Conservation (phyloP, 1,140 invertebrate species). For the Pentalonia nigronervosa region DNA sequence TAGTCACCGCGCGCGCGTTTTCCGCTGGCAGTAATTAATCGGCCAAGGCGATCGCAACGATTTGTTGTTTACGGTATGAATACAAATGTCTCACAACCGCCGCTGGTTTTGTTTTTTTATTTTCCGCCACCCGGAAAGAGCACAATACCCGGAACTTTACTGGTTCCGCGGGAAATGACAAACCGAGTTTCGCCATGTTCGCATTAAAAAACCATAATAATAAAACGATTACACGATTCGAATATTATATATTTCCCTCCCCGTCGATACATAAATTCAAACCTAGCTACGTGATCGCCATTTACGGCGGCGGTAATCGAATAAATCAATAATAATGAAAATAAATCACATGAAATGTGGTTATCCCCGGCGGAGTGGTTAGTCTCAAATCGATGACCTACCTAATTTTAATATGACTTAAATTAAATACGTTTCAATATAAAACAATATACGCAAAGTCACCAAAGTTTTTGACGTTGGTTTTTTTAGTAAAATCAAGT, state of each 20-base stretch:
- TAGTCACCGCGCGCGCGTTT: not conserved
- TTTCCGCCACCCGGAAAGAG: not conserved
- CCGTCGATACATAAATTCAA: not conserved
- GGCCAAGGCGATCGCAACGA: not conserved
- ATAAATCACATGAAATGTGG: slow-evolving; percentile 5
- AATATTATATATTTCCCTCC: not conserved
- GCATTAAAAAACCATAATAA: slow-evolving; percentile 24
- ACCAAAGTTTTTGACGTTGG: not conserved
- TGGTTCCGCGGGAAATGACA: not conserved
- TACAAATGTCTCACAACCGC: slow-evolving; percentile 26
- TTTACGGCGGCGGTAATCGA: not conserved
- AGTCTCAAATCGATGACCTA: not conserved
- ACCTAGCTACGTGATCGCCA: not conserved
- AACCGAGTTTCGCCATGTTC: slow-evolving; percentile 36
- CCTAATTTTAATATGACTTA: slow-evolving; percentile 21
- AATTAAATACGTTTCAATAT: not conserved
- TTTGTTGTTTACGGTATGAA: slow-evolving; percentile 20
- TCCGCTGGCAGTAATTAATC: slow-evolving; percentile 32
- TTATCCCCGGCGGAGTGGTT: not conserved
- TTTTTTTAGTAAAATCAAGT: not conserved
- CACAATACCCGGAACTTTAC: not conserved
- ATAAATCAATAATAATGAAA: too few relatives aligned
- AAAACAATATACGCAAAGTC: not conserved
- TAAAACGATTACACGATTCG: not conserved
- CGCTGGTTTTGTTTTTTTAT: not conserved